Evolutionary conservation across 2,113 vertebrate genomes (phyloP), one percentile per base, ranked within the genome.

Genomic region (Zeus faber): DNA sequence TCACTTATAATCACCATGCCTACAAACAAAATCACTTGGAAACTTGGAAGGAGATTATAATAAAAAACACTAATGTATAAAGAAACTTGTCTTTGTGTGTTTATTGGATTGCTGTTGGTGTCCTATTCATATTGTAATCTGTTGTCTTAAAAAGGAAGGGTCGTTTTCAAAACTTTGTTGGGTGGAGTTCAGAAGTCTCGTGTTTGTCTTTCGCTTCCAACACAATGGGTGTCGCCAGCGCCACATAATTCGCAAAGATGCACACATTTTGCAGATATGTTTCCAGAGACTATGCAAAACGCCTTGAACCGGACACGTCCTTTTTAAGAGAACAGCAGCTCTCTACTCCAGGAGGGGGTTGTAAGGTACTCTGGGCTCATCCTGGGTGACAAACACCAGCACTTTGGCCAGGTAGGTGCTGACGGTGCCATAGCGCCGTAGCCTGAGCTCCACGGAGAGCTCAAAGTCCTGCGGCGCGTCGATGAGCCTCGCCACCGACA

Each of bases 361-460:
- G 21, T 74, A 87, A 65, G 89, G 87, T 87, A 87, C 91, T 87
- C 65, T 91, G 82, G 69, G 91, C 76, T 60, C 92, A 14, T 95
- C 92, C 31, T 93, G 84, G 6, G 93, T 93, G 41, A 97, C 93
- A 86, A 97, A 97, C 84, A 99, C 86, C 66, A 84, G 85, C 62
- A 99, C 89, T 84, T 94, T 95, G 64, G 95, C 93, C 83, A 95
- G 41, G 83, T 95, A 97, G 18, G 87, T 90, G 88, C 83, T 93
- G 74, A 91, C 43, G 41, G 85, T 88, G 85, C 90, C 90, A 0
- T 90, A 90, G 66, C 92, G 94, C 43, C 67, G 86, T 48, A 97
- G 92, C 43, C 89, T 92, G 83, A 99, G 92, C 90, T 93, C 91
- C 77, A 97, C 73, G 21, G 91, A 91, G 67, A 99, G 90, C 49